Percentiles rank a stretch among this genome's conserved stretches.
Conservation (phyloP, 2,888 invertebrate species). For the Chrysomela aeneicollis region DNA sequence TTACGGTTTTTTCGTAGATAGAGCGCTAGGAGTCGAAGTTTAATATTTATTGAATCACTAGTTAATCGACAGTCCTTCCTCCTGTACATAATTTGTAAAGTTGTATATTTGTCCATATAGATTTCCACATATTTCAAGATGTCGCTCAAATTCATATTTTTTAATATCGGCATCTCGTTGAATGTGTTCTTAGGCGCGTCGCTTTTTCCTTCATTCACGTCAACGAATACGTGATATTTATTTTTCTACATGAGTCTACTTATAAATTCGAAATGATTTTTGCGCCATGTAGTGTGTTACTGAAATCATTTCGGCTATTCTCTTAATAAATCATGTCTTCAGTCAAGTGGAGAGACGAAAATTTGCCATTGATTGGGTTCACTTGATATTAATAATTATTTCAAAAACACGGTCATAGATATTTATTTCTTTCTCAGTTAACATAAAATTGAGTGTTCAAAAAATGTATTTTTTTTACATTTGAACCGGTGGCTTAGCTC, state of each 20-base stretch:
- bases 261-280: neutral
- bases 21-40: slow-evolving; percentile 86
- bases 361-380: no score
- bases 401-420: no score
- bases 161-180: slow-evolving; percentile 15
- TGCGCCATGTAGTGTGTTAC: neutral
- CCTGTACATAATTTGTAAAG: slow-evolving; percentile 30
- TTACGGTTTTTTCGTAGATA: slow-evolving; percentile 84
- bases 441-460: no score
- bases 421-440: no score
- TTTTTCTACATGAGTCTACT: neutral
- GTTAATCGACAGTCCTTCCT: slow-evolving; percentile 19
- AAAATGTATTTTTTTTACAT: no score
- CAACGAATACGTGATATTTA: neutral
- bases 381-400: no score
- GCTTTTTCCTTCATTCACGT: neutral
- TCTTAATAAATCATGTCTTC: neutral
- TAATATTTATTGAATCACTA: slow-evolving; percentile 58
- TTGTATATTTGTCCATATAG: slow-evolving; percentile 30
- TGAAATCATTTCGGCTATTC: no score
- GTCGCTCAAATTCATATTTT: slow-evolving; percentile 19
- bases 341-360: neutral
- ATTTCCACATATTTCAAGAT: slow-evolving; percentile 23
- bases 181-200: slow-evolving; percentile 20
- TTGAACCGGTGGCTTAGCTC: no score